Evolutionary conservation across 2,888 invertebrate genomes (phyloP).

Genomic region (Galerucella calmariensis): DNA sequence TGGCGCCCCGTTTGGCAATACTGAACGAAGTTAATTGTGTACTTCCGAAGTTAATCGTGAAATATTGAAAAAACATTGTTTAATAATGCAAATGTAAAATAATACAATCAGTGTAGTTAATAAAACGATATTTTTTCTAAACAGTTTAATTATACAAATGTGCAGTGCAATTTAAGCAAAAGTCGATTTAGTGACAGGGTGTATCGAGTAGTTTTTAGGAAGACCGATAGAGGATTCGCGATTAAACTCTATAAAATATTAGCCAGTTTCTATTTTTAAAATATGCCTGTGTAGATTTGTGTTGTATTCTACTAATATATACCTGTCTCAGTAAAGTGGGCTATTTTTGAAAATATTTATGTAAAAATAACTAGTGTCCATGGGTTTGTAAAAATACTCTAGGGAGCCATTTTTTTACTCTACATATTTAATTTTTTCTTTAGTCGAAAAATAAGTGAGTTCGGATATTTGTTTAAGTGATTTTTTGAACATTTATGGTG

Average conservation of each 20-base stretch:
- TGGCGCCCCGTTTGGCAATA: slow-evolving; percentile 50
- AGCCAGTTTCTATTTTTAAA: slow-evolving; percentile 65
- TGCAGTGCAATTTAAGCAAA: slow-evolving; percentile 45
- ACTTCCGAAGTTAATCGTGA: slow-evolving; percentile 40
- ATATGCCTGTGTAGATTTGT: slow-evolving; percentile 58
- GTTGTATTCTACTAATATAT: slow-evolving; percentile 63
- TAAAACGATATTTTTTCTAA: slow-evolving; percentile 16
- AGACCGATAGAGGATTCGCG: slow-evolving; percentile 63
- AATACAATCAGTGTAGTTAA: slow-evolving; percentile 35
- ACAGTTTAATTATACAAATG: slow-evolving; percentile 30
- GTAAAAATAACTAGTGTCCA: slow-evolving; percentile 64
- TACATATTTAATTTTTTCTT: slow-evolving; percentile 45
- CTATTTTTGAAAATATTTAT: slow-evolving; percentile 63
- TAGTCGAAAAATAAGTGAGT: slow-evolving; percentile 40
- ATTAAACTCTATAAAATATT: slow-evolving; percentile 59
- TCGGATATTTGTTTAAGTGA: slow-evolving; percentile 47
- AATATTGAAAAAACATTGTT: slow-evolving; percentile 38
- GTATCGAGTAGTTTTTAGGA: slow-evolving; percentile 64
- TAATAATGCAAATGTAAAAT: slow-evolving; percentile 28
- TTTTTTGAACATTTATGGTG: slow-evolving; percentile 45
- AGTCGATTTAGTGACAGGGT: slow-evolving; percentile 63
- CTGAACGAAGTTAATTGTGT: slow-evolving; percentile 45
- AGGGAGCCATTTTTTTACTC: slow-evolving; percentile 61
- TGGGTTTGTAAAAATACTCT: slow-evolving; percentile 59
- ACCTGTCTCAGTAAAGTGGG: slow-evolving; percentile 60